Evolutionary conservation across 92 coral and sea anemone species (phyloP).

Genomic region (Pocillopora grandis): DNA sequence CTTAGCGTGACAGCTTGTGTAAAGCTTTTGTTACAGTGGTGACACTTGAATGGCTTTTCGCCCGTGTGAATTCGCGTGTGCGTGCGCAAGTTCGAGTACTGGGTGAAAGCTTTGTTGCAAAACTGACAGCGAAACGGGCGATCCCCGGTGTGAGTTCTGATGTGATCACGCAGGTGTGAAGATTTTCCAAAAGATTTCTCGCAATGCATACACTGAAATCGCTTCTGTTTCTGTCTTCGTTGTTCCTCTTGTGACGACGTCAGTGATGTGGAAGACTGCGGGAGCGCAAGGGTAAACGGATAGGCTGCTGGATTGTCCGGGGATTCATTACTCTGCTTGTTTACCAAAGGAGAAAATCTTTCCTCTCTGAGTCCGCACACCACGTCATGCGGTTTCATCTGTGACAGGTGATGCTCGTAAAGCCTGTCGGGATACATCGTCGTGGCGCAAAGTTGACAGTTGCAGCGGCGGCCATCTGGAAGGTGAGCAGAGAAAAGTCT

Average conservation of each 20-base stretch:
- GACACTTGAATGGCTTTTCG: conserved; percentile 94
- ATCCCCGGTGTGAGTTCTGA: conserved; percentile 98
- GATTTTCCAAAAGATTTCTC: conserved; percentile 99
- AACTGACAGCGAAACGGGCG: conserved; percentile 96
- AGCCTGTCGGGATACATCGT: conserved; percentile 88
- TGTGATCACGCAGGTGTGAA: conserved; percentile 98
- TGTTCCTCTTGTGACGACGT: conserved; percentile 68
- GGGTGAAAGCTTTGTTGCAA: conserved; percentile 97
- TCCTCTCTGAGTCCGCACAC: conserved; percentile 73
- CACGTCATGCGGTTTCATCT: conserved; percentile 70
- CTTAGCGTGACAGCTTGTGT: conserved; percentile 99
- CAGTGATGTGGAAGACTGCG: conserved; percentile 62
- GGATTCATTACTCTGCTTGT: conserved; percentile 39
- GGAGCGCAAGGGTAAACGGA: conserved; percentile 73
- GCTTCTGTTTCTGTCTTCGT: conserved; percentile 81
- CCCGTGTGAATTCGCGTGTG: conserved; percentile 99
- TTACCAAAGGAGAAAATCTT: conserved; percentile 70
- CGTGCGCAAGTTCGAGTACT: conserved; percentile 95
- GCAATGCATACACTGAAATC: conserved; percentile 98
- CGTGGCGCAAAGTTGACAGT: conserved; percentile 83
- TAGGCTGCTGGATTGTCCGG: conserved; percentile 59
- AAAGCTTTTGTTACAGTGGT: conserved; percentile 93
- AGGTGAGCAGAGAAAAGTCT: conserved; percentile 26
- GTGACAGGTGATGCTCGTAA: conserved; percentile 60
- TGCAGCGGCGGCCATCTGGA: conserved; percentile 91